phyloP scores from a whole-genome alignment of 2,113 vertebrate species.

The Gasterosteus nipponicus region DNA sequence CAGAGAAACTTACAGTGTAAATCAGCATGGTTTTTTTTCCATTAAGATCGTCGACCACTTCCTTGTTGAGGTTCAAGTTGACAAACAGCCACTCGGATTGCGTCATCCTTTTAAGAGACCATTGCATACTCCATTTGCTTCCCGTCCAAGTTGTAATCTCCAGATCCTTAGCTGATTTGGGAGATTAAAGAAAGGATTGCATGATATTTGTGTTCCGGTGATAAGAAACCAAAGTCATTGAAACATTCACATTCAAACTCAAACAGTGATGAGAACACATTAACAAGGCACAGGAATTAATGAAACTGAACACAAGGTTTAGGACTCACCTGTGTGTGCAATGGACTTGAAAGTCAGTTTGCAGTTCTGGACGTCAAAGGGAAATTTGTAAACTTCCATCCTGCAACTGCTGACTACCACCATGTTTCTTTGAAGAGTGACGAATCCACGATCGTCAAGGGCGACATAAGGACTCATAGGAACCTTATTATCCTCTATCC shows the following conservation, averaged over 20 bases:
- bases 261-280: background rate
- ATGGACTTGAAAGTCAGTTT: slow-evolving; percentile 62
- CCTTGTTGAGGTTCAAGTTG: slow-evolving; percentile 31
- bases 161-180: slow-evolving; percentile 31
- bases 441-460: too few relatives aligned
- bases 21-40: background rate
- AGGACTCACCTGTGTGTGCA: slow-evolving; percentile 50
- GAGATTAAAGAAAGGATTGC: background rate
- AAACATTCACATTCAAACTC: background rate
- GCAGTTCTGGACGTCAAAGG: slow-evolving; percentile 74
- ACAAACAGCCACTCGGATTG: slow-evolving; percentile 72
- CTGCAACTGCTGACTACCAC: slow-evolving; percentile 65
- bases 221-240: background rate
- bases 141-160: accelerated
- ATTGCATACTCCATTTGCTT: background rate
- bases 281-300: background rate
- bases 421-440: slow-evolving; percentile 38
- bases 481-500: slow-evolving; percentile 60
- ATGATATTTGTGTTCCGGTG: background rate
- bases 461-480: slow-evolving; percentile 48
- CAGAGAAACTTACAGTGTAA: slow-evolving; percentile 46
- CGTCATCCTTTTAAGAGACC: slow-evolving; percentile 23
- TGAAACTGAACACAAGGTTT: background rate
- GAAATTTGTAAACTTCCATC: slow-evolving; percentile 70
- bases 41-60: accelerated